Evolutionary conservation across 2,797 vertebrate species (phyloP).

Genomic region (Loris lydekkerianus): DNA sequence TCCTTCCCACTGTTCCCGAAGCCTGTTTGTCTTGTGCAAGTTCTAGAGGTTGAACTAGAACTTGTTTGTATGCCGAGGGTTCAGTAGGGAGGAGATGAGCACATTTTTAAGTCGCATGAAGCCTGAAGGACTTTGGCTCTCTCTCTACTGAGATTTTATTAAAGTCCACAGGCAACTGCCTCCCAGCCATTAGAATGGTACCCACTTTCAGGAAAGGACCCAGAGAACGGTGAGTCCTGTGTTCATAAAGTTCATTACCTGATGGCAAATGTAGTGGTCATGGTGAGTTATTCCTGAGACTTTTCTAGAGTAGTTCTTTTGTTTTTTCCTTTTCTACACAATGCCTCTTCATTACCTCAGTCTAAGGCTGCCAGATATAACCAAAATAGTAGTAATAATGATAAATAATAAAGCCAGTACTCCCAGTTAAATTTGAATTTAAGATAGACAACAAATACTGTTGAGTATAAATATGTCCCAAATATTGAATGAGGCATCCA

Average conservation of each 20-base stretch:
- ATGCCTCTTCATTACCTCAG: neutral
- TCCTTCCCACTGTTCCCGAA: neutral
- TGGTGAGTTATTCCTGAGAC: neutral
- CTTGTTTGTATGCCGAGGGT: neutral
- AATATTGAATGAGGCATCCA: neutral
- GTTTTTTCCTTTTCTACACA: neutral
- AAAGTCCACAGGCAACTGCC: neutral
- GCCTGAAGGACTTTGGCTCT: neutral
- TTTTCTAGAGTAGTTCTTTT: neutral
- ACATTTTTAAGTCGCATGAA: neutral
- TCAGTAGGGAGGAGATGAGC: neutral
- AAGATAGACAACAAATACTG: neutral
- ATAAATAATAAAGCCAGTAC: neutral
- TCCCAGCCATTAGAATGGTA: neutral
- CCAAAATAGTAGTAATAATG: neutral
- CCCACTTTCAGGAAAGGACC: neutral
- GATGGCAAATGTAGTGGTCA: neutral
- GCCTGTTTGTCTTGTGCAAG: neutral
- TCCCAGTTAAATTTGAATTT: constrained; percentile 30
- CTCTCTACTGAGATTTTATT: neutral
- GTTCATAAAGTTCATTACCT: neutral
- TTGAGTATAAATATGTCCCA: neutral
- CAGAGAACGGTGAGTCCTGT: neutral
- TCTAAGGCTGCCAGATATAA: constrained; percentile 17
- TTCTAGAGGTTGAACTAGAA: neutral